Conservation (phyloP, 2,113 vertebrate species). For the Colistium nudipinnis region DNA sequence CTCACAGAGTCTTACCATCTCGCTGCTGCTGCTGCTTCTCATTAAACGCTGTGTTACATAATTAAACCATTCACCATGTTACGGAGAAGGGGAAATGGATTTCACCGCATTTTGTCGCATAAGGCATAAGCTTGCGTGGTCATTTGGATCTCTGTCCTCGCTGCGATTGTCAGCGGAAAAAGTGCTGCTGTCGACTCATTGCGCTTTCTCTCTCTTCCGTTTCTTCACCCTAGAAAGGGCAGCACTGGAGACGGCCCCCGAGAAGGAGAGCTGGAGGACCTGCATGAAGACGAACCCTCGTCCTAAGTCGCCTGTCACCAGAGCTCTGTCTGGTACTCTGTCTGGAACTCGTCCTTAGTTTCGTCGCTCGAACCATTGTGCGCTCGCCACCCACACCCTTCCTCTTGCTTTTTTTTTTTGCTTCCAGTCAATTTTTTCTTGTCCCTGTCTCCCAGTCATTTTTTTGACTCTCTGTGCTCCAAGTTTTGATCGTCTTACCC, state of each 20-base stretch:
- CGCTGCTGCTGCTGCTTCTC: conserved; percentile 42
- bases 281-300: conserved; percentile 81
- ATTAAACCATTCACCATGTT: not conserved
- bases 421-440: not conserved
- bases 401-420: conserved; percentile 7
- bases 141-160: not conserved
- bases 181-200: not conserved
- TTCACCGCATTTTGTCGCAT: not conserved
- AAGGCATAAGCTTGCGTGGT: not conserved
- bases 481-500: not conserved
- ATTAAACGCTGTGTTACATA: conserved; percentile 21
- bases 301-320: conserved; percentile 61
- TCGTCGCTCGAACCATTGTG: conserved; percentile 3
- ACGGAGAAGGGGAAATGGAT: not conserved
- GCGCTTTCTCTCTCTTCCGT: not conserved
- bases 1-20: conserved; percentile 21
- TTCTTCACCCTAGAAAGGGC: conserved; percentile 73
- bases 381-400: not conserved
- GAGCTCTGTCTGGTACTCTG: conserved; percentile 6
- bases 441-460: not conserved
- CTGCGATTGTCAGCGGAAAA: not conserved
- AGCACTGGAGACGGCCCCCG: conserved; percentile 80
- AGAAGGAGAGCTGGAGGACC: conserved; percentile 83
- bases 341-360: conserved; percentile 3
- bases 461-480: not conserved